These are phyloP conservation scores for Oligia strigilis DNA, from an alignment of 2,888 invertebrate genomes.

Conservation along the genomic window DNA sequence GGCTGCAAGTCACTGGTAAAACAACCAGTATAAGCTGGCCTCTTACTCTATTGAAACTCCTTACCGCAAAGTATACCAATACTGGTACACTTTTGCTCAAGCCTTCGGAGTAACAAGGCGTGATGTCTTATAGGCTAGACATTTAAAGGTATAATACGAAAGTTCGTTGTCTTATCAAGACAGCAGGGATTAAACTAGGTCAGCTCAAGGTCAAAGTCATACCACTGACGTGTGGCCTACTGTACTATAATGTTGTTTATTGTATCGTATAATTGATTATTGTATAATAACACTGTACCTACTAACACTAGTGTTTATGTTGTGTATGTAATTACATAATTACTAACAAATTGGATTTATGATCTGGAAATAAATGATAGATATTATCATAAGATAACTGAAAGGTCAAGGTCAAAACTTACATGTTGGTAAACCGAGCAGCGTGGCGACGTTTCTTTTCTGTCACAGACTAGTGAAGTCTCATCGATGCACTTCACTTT, in stretches of 20 bases:
- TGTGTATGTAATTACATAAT: not conserved
- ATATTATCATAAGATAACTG: not conserved
- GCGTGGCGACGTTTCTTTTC: constrained; percentile 81
- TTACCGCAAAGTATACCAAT: too few species aligned
- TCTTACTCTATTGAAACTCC: not conserved
- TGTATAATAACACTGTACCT: not conserved
- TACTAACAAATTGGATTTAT: not conserved
- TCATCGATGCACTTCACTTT: constrained; percentile 84
- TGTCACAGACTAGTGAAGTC: constrained; percentile 76
- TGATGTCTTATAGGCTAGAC: too few species aligned
- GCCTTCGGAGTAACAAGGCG: too few species aligned
- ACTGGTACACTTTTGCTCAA: too few species aligned
- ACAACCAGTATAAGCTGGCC: not conserved
- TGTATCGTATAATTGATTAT: not conserved
- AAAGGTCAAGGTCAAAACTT: constrained; percentile 70
- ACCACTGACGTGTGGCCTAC: not conserved
- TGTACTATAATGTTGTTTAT: not conserved
- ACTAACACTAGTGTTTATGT: not conserved
- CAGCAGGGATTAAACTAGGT: not conserved
- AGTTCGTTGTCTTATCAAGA: too few species aligned
- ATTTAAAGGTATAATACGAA: too few species aligned
- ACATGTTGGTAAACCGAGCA: constrained; percentile 83
- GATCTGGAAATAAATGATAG: not conserved
- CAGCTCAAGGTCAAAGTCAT: not conserved
- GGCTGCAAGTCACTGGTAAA: not conserved